phyloP scores from a whole-genome alignment of 1,140 invertebrate species.

The Atta cephalotes region DNA sequence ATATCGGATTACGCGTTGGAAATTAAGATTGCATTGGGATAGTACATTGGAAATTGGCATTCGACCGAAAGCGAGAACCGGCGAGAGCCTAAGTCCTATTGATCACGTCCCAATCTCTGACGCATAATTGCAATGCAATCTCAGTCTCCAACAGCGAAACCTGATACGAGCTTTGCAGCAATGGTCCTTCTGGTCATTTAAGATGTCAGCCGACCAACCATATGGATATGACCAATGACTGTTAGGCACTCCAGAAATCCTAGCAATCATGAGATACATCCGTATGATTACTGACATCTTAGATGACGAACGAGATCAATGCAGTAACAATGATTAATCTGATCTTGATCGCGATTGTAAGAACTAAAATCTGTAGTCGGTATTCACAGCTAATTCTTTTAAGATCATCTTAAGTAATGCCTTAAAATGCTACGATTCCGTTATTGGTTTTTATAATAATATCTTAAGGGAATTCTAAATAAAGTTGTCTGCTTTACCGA shows the following conservation, averaged over 20 bases:
- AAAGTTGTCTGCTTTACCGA: no score
- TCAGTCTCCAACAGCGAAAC: conserved; percentile 6
- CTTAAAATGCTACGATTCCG: no score
- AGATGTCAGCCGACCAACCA: conserved; percentile 28
- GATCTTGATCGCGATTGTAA: background rate
- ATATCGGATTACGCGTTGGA: conserved; percentile 15
- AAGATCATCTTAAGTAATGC: no score
- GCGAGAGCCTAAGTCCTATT: conserved; percentile 19
- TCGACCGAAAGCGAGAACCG: background rate
- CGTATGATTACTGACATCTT: background rate
- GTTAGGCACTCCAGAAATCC: conserved; percentile 16
- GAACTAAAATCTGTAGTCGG: background rate
- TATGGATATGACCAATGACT: conserved; percentile 29
- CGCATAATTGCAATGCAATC: conserved; percentile 39
- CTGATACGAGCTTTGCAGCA: background rate
- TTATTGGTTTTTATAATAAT: no score
- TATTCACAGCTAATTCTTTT: no score
- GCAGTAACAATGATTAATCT: background rate
- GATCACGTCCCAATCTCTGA: conserved; percentile 31
- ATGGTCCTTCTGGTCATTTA: conserved; percentile 17
- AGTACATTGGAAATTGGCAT: conserved; percentile 28
- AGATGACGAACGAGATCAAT: conserved; percentile 14
- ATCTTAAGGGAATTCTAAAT: no score
- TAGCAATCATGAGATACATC: conserved; percentile 13
- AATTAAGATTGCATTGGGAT: conserved; percentile 49